phyloP scores from a whole-genome alignment of 2,888 invertebrate genomes.

The Microplitis manilae region DNA sequence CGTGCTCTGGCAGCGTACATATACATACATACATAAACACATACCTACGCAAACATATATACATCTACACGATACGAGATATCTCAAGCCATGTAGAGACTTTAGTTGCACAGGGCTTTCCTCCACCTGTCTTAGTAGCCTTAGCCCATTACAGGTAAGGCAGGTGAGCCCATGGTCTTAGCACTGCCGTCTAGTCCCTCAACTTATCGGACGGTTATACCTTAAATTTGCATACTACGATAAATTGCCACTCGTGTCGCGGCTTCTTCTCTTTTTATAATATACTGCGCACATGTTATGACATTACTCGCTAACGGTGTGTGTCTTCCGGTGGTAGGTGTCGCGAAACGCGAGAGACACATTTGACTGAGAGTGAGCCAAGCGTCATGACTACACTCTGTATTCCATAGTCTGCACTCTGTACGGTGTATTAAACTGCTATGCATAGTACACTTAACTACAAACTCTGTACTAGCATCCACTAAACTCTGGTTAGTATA shows the following conservation, averaged over 20 bases:
- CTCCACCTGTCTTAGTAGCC: slow-evolving; percentile 32
- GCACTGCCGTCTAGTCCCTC: slow-evolving; percentile 7
- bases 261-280: slow-evolving; percentile 17
- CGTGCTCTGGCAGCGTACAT: slow-evolving; percentile 57
- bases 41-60: slow-evolving; percentile 1
- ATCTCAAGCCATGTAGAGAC: slow-evolving; percentile 24
- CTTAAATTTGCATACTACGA: slow-evolving; percentile 39
- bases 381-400: slow-evolving; percentile 18
- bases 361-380: slow-evolving; percentile 42
- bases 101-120: slow-evolving; percentile 24
- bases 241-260: slow-evolving; percentile 37
- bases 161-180: slow-evolving; percentile 18
- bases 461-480: background rate
- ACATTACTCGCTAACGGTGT: too few relatives aligned
- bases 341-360: slow-evolving; percentile 28
- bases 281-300: background rate
- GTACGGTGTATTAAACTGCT: too few relatives aligned
- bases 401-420: background rate
- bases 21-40: slow-evolving; percentile 24
- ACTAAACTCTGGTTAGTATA: slow-evolving; percentile 6
- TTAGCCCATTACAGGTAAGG: slow-evolving; percentile 3
- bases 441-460: background rate
- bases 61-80: slow-evolving; percentile 10
- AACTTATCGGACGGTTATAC: slow-evolving; percentile 19
- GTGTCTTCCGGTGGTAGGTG: slow-evolving; percentile 17